Evolutionary conservation across 2,113 vertebrate species (phyloP).

Genomic region (Ciconia stormi): DNA sequence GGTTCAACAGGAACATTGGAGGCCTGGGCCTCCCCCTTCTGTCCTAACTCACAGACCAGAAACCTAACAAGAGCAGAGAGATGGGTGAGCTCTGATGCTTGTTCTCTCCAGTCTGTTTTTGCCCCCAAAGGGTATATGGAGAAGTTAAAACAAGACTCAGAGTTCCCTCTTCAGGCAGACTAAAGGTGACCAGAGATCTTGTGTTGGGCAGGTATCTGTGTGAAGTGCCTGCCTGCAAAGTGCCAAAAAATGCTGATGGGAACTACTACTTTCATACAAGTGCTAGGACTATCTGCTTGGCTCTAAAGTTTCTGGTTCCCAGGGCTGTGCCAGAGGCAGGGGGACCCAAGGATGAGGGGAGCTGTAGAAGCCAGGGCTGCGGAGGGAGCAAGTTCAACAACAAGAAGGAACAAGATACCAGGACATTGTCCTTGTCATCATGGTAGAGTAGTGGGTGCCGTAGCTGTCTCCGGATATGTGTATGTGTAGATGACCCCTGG

Average conservation of each 20-base stretch:
- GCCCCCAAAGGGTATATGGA: neutral
- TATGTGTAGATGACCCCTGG: conserved; percentile 86
- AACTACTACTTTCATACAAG: neutral
- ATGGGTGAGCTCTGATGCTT: neutral
- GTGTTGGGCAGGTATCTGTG: neutral
- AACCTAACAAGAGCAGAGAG: neutral
- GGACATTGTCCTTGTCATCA: conserved; percentile 82
- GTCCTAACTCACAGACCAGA: neutral
- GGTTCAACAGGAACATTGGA: neutral
- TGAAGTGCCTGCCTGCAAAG: neutral
- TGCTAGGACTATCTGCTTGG: neutral
- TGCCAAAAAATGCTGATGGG: neutral
- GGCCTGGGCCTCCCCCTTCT: neutral
- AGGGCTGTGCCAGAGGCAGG: neutral
- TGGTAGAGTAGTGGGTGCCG: conserved; percentile 89
- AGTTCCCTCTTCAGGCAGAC: neutral
- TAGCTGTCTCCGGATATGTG: conserved; percentile 80
- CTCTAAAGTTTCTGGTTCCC: neutral
- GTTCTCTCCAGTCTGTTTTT: neutral
- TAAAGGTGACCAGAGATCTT: neutral
- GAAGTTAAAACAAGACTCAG: neutral
- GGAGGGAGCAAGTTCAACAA: neutral
- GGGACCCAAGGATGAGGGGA: neutral
- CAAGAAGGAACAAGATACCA: conserved; percentile 72
- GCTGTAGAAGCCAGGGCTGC: neutral